These are phyloP conservation scores for Ifrita kowaldi DNA, from an alignment of 2,113 vertebrate species.

Conservation along the genomic window DNA sequence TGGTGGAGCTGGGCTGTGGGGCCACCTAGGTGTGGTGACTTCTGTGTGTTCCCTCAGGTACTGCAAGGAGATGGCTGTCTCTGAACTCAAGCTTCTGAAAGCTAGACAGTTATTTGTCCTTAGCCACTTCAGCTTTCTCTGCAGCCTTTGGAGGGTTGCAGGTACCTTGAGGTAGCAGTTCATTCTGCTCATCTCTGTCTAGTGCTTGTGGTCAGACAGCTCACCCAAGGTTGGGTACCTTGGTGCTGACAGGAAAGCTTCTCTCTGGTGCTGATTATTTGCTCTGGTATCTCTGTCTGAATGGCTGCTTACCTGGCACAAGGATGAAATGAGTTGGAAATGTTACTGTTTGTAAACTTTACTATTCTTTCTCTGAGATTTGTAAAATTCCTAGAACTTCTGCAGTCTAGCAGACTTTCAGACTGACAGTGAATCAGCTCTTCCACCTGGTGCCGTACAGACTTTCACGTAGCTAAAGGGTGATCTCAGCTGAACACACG, in stretches of 20 bases:
- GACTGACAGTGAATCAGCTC: background rate
- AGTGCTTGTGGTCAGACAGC: background rate
- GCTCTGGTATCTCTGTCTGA: background rate
- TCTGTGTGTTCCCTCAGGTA: background rate
- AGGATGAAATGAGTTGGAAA: background rate
- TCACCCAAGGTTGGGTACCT: background rate
- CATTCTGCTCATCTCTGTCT: background rate
- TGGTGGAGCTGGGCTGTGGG: background rate
- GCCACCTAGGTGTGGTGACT: background rate
- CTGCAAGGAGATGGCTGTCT: background rate
- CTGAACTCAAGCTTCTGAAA: background rate
- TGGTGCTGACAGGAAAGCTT: background rate
- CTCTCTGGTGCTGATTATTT: background rate
- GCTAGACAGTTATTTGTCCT: background rate
- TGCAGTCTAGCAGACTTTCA: background rate
- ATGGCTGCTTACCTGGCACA: background rate
- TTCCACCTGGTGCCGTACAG: background rate
- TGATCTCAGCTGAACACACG: background rate
- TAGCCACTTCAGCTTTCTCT: background rate
- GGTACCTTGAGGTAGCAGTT: background rate
- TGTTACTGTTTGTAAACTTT: background rate
- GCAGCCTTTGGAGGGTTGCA: background rate
- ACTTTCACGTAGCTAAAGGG: rapidly evolving
- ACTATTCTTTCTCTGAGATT: background rate
- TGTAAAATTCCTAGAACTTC: background rate